These are phyloP conservation scores for Emberiza fucata DNA, from an alignment of 2,113 vertebrate genomes.

Conservation along the genomic window DNA sequence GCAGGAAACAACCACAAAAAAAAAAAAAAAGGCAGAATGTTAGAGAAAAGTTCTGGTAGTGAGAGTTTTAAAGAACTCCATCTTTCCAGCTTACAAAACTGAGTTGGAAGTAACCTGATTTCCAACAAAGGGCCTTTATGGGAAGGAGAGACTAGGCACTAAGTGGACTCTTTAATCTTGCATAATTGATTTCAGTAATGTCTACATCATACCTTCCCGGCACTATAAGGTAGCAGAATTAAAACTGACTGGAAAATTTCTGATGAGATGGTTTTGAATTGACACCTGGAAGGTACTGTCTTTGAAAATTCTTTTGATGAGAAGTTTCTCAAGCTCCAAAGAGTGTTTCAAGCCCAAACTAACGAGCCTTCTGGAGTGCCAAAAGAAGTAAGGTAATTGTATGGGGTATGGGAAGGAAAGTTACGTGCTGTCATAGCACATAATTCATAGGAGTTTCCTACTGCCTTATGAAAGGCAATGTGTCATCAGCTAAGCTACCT, in stretches of 20 bases:
- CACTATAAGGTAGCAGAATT: neutral
- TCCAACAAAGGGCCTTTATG: neutral
- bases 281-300: neutral
- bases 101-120: neutral
- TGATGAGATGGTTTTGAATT: neutral
- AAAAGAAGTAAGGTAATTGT: neutral
- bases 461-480: neutral
- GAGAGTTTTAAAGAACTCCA: neutral
- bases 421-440: neutral
- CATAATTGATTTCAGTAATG: neutral
- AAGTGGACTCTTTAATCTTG: neutral
- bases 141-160: neutral
- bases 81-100: neutral
- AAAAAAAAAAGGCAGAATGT: accelerated
- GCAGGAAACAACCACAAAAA: neutral
- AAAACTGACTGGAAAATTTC: neutral
- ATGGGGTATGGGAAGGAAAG: neutral
- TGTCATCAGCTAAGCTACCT: neutral
- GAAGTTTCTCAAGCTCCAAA: neutral
- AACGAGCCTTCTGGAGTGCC: neutral
- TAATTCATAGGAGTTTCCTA: neutral
- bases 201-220: neutral
- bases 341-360: neutral
- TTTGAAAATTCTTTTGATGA: neutral
- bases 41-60: neutral